A percentile compares a stretch with the other conserved stretches of the same genome.
Evolutionary conservation across 2,113 vertebrate genomes (phyloP).

Genomic region (Ceyx margarethae): DNA sequence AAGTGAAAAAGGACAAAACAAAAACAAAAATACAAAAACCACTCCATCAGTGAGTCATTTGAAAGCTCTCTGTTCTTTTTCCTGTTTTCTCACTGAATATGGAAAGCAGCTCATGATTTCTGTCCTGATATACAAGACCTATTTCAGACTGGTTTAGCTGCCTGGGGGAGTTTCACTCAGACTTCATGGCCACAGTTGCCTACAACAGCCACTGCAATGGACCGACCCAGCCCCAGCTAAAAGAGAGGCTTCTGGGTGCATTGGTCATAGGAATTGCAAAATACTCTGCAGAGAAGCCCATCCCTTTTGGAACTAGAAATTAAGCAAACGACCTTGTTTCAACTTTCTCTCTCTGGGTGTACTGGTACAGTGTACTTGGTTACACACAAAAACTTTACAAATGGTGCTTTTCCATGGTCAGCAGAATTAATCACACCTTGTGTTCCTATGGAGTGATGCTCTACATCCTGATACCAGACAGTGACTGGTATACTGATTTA

Average conservation of each 20-base stretch:
- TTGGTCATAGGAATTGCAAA: not conserved
- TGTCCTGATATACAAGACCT: slow-evolving; percentile 12
- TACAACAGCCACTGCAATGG: not conserved
- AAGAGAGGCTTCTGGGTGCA: not conserved
- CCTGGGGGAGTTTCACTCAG: slow-evolving; percentile 10
- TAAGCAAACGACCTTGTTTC: not conserved
- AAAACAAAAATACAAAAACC: not conserved
- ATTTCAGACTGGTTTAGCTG: not conserved
- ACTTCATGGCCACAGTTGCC: not conserved
- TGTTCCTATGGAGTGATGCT: not conserved
- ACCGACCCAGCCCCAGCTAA: not conserved
- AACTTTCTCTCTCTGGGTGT: not conserved
- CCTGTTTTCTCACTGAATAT: slow-evolving; percentile 55
- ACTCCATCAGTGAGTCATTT: slow-evolving; percentile 19
- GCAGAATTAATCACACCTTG: not conserved
- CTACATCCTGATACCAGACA: not conserved
- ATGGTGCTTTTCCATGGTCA: not conserved
- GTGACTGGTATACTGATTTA: too few species aligned
- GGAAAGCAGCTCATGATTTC: slow-evolving; percentile 12
- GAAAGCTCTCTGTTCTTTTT: slow-evolving; percentile 35
- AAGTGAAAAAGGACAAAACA: slow-evolving; percentile 6
- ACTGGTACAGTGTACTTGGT: not conserved
- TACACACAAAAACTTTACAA: not conserved
- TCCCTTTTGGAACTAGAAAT: not conserved
- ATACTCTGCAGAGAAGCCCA: not conserved